Conservation (phyloP, 1,140 invertebrate genomes). For the Hylaeus anthracinus region DNA sequence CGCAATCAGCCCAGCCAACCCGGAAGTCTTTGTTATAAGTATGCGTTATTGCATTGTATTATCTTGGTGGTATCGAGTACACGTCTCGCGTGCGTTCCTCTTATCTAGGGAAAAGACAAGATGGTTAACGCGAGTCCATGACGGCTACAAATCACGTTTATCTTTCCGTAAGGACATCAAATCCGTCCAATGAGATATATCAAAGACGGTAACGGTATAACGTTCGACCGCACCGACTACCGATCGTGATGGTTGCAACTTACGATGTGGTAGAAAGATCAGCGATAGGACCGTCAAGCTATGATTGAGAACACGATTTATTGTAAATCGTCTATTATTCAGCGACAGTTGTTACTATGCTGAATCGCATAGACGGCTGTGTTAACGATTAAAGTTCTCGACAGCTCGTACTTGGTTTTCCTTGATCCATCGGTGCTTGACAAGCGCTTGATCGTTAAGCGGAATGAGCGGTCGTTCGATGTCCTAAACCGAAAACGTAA, state of each 20-base stretch:
- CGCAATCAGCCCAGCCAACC: slow-evolving; percentile 24
- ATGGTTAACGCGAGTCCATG: neutral
- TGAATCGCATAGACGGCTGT: neutral
- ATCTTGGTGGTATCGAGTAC: slow-evolving; percentile 1
- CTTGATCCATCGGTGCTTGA: neutral
- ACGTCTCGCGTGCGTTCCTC: slow-evolving; percentile 6
- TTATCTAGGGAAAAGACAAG: slow-evolving; percentile 28
- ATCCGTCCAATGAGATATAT: neutral
- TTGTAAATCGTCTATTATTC: neutral
- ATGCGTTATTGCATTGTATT: slow-evolving; percentile 47
- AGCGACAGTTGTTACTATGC: too few species aligned
- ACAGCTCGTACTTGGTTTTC: neutral
- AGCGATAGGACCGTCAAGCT: neutral
- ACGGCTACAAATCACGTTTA: slow-evolving; percentile 39
- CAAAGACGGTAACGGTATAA: slow-evolving; percentile 6
- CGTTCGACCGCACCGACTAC: neutral
- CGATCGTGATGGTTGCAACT: neutral
- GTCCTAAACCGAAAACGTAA: slow-evolving; percentile 6
- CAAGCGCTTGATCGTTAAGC: neutral
- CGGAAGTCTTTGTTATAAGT: slow-evolving; percentile 62
- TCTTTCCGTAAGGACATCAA: slow-evolving; percentile 9
- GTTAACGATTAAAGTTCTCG: neutral
- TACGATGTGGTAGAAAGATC: neutral
- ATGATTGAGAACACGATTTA: too few species aligned
- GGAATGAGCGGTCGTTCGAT: neutral